Evolutionary conservation across 2,797 vertebrate genomes (phyloP), one percentile per base, ranked within the genome.

Genomic region (Cetoscarus ocellatus): DNA sequence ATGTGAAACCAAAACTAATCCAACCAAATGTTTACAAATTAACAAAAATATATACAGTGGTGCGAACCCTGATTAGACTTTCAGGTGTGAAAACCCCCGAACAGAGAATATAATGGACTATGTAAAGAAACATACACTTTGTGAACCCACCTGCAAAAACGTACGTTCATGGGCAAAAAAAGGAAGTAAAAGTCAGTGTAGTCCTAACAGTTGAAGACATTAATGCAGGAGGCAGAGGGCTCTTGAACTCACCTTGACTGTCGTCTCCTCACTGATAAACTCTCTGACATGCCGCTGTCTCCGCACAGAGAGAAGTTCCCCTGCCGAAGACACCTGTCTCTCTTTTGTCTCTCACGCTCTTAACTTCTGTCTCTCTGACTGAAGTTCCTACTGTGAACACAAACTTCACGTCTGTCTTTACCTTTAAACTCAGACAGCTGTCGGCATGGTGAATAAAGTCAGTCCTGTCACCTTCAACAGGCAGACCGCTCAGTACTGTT

Each of bases 251-350:
- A 51, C 52, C 40, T 61, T 60, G 38, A 12, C 47, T 38, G 43
- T 52, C 18, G 13, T 64, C 57, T 39, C 43, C 27, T 67, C 57
- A 8, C 59, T 59, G 79, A 77, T 82, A 79, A 77, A 73, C 78
- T 61, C 44, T 57, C 59, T 13, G 51, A 67, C 70, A 51, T 48
- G 13, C 51, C 48, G 61, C 14, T 0, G 61, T 69, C 59, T 50
- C 51, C 60, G 51, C 47, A 56, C 57, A 52, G 3, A 54, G 69
- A 70, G 42, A 40, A 68, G 55, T 65, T 75, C 40, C 47, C 59
- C 17, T 44, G 45, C 17, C 35, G 44, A 65, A 19, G 58, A 70
- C 43, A 45, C 44, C 5, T 18, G 34, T 34, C 36, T 43, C 7
- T 40, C 5, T 60, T 45, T 44, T 35, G 45, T 34, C 39, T 34